A percentile compares a stretch with the other conserved stretches of the same genome.
Evolutionary conservation across 2,888 invertebrate species (phyloP).

Genomic region (Leptopterna dolabrata): DNA sequence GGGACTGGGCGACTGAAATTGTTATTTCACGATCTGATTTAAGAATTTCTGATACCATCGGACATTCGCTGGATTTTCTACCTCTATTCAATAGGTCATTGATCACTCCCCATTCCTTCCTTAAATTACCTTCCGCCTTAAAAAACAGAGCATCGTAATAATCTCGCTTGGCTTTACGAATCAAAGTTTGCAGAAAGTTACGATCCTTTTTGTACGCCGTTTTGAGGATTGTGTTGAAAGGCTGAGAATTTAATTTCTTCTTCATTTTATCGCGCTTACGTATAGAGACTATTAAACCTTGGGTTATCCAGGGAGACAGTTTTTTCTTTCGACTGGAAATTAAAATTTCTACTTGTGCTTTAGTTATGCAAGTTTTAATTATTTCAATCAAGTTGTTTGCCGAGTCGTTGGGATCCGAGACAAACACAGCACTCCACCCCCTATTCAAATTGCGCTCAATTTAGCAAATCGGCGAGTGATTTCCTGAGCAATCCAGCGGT

Average conservation of each 20-base stretch:
- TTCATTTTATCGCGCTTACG: background rate
- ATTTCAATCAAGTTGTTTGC: background rate
- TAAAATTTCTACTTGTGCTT: background rate
- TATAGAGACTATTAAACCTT: background rate
- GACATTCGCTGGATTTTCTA: background rate
- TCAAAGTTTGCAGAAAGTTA: background rate
- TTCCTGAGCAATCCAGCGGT: too few relatives aligned
- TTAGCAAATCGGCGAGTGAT: too few relatives aligned
- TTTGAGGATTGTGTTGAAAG: background rate
- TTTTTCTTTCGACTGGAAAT: background rate
- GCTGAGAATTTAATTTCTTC: background rate
- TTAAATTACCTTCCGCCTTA: background rate
- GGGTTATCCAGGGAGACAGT: constrained; percentile 5
- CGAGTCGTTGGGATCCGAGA: background rate
- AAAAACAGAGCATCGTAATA: background rate
- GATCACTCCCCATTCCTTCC: background rate
- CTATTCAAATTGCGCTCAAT: too few relatives aligned
- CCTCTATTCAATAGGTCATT: background rate
- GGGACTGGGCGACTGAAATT: background rate
- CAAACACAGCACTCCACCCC: background rate
- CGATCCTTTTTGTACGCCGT: background rate
- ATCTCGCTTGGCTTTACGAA: background rate
- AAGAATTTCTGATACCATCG: too few relatives aligned
- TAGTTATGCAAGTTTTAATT: background rate
- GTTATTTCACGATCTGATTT: background rate